phyloP scores from a whole-genome alignment of 2,797 vertebrate species.

The Pipistrellus pygmaeus region DNA sequence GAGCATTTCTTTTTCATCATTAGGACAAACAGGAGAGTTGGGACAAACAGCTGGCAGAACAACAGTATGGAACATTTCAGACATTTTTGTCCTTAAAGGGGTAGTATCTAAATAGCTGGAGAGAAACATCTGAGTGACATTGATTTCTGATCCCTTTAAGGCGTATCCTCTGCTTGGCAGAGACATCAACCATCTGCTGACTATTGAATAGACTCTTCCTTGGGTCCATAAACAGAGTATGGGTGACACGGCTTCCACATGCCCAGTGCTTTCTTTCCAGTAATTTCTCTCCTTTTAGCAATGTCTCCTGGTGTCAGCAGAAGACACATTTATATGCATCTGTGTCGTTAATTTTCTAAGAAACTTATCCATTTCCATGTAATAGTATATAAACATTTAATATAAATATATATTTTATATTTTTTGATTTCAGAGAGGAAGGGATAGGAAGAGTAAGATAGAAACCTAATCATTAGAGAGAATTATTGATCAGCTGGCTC shows the following conservation, averaged over 20 bases:
- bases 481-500: too few relatives aligned
- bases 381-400: too few relatives aligned
- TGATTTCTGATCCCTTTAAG: neutral
- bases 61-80: neutral
- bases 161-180: neutral
- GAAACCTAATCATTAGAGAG: too few relatives aligned
- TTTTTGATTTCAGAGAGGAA: too few relatives aligned
- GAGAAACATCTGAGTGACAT: neutral
- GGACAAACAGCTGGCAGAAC: too few relatives aligned
- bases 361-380: neutral
- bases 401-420: too few relatives aligned
- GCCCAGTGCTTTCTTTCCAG: neutral
- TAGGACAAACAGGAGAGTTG: neutral
- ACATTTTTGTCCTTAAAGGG: neutral
- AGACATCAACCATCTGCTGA: neutral
- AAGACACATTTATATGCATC: neutral
- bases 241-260: rapidly evolving
- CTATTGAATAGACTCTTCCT: neutral
- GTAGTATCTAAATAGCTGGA: neutral
- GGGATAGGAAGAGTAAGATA: too few relatives aligned
- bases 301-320: neutral
- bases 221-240: neutral
- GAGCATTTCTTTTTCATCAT: neutral
- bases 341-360: neutral
- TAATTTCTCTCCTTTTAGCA: neutral